Evolutionary conservation across 2,113 vertebrate species (phyloP), one percentile per base, ranked within the genome.

Genomic region (Indicator maculatus): DNA sequence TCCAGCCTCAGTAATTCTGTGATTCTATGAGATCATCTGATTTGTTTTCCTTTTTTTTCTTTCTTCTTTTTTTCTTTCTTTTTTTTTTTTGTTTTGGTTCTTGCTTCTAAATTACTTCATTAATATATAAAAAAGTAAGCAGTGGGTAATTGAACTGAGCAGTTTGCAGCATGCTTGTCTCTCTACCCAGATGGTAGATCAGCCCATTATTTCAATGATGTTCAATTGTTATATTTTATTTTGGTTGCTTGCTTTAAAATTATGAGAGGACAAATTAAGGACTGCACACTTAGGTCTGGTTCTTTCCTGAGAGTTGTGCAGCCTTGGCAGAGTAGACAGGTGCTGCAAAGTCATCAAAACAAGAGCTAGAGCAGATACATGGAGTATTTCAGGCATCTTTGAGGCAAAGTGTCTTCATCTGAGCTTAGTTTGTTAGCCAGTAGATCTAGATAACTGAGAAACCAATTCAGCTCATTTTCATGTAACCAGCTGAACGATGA

Each of bases 41-140:
- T 84, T 92, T 94, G 59, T 92, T 93, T 95, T 94, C 15, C 64
- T 91, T 88, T 95, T 21, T 24, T 52, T 24, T 26, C 26, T 24
- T 52, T 24, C 20, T 21, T 52, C 12, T 19, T 21, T 82, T 92
- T 94, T 59, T 92, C 92, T 95, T 92, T 13, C 60, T 90, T 88
- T 93, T 44, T 16, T 44, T 44, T 44, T 94, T 94, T 88, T 74
- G 28, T 89, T 58, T 81, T 74, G 30, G 52, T 88, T 93, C 83
- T 88, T 91, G 38, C 50, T 91, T 96, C 79, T 93, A 85, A 91
- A 93, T 93, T 61, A 69, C 70, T 89, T 88, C 93, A 89, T 93
- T 95, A 89, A 89, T 80, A 77, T 64, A 71, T 14, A 72, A 89
- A 93, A 91, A 91, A 91, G 52, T 56, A 88, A 88, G 78, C 85